Conservation (phyloP, 2,888 invertebrate genomes). For the Dryomyza anilis region DNA sequence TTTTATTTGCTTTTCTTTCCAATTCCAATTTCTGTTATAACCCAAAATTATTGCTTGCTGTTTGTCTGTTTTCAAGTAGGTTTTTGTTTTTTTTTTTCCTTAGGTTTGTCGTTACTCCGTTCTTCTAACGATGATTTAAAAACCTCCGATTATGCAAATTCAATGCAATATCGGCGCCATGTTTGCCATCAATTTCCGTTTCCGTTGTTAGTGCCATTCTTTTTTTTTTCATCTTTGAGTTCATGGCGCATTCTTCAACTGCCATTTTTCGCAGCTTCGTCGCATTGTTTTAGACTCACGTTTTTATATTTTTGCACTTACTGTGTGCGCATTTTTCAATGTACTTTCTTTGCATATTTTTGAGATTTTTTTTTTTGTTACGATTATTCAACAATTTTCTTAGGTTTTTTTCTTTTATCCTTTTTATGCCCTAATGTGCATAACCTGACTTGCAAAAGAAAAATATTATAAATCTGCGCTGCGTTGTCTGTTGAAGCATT, state of each 20-base stretch:
- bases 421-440: conserved; percentile 6
- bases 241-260: not conserved
- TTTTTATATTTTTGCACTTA: no score
- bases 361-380: not conserved
- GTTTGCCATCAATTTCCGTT: conserved; percentile 28
- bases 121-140: conserved; percentile 25
- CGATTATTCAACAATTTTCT: not conserved
- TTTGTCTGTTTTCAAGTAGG: not conserved
- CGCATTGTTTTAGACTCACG: no score
- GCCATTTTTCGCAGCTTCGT: not conserved
- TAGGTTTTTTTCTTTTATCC: not conserved
- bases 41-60: not conserved
- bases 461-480: conserved; percentile 22
- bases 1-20: not conserved
- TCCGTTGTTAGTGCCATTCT: conserved; percentile 12
- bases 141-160: conserved; percentile 23
- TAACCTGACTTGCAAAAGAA: not conserved
- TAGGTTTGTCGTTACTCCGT: not conserved
- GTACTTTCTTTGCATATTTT: not conserved
- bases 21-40: not conserved
- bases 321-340: no score
- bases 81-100: not conserved
- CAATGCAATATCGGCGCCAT: conserved; percentile 26
- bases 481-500: not conserved
- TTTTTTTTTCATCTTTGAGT: not conserved